These are phyloP conservation scores for Seira sanloemensis DNA, from an alignment of 2,888 invertebrate species.

Conservation along the genomic window DNA sequence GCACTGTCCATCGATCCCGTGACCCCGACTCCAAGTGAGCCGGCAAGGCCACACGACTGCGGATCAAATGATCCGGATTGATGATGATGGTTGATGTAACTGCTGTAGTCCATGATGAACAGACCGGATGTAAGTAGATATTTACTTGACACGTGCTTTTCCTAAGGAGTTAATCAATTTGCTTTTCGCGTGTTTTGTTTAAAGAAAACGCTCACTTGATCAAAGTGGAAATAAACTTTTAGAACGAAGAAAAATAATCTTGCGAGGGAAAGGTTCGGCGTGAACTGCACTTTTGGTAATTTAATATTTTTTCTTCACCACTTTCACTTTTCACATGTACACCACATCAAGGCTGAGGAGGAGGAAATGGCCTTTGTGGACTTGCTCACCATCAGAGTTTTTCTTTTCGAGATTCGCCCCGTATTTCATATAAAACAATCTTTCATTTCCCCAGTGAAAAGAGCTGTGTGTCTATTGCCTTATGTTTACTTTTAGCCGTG, in stretches of 20 bases:
- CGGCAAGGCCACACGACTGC: slow-evolving; percentile 73
- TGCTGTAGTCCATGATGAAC: slow-evolving; percentile 74
- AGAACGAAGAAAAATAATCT: not conserved
- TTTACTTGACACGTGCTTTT: too few species aligned
- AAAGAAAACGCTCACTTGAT: too few species aligned
- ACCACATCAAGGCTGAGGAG: slow-evolving; percentile 1
- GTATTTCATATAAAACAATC: slow-evolving; percentile 40
- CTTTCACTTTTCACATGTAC: slow-evolving; percentile 51
- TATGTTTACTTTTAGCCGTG: slow-evolving; percentile 31
- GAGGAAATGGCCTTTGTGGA: not conserved
- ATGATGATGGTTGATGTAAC: slow-evolving; percentile 74
- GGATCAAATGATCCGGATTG: slow-evolving; percentile 73
- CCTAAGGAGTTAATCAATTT: too few species aligned
- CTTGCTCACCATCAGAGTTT: not conserved
- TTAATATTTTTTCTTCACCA: slow-evolving; percentile 16
- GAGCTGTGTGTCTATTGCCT: slow-evolving; percentile 29
- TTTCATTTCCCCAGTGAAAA: slow-evolving; percentile 58
- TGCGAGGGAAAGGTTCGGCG: not conserved
- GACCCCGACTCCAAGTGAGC: slow-evolving; percentile 73
- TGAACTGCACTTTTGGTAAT: too few species aligned
- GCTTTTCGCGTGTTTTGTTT: too few species aligned
- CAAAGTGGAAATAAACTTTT: too few species aligned
- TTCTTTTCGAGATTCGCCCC: not conserved
- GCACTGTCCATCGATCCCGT: slow-evolving; percentile 79
- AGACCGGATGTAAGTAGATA: too few species aligned